These are phyloP conservation scores for Drosophila melanica DNA, from an alignment of 1,140 invertebrate species.

Conservation along the genomic window DNA sequence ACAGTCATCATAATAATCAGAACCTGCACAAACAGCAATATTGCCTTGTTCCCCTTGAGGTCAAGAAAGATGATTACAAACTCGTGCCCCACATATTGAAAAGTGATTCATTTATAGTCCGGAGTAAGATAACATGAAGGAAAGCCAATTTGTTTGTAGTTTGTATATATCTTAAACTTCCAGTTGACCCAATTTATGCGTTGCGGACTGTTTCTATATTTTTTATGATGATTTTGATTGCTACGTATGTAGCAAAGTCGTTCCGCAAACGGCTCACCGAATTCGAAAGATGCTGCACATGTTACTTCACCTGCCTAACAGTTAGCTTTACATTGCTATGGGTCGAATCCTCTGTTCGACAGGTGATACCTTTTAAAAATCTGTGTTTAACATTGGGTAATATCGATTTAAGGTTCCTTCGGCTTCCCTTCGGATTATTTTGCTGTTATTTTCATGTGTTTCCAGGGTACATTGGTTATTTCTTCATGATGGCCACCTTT, in stretches of 20 bases:
- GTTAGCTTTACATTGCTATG: conserved; percentile 84
- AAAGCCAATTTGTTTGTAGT: not conserved
- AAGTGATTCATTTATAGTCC: not conserved
- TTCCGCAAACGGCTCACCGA: conserved; percentile 87
- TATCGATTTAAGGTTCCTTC: not conserved
- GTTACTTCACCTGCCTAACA: conserved; percentile 87
- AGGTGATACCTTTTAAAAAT: not conserved
- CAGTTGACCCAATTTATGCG: not conserved
- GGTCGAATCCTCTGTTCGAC: not conserved
- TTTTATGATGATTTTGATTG: conserved; percentile 86
- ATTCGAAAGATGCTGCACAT: conserved; percentile 89
- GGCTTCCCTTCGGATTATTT: not conserved
- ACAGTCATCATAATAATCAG: not conserved
- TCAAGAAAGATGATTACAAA: not conserved
- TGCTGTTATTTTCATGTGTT: no score
- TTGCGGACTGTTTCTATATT: conserved; percentile 81
- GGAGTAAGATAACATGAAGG: not conserved
- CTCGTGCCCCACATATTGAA: not conserved
- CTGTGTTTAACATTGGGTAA: conserved; percentile 66
- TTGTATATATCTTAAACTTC: not conserved
- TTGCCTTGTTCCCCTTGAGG: conserved; percentile 39
- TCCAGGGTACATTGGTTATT: conserved; percentile 88
- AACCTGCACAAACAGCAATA: conserved; percentile 34
- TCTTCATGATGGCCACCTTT: conserved; percentile 89
- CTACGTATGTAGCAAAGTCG: conserved; percentile 86